Evolutionary conservation across 2,113 vertebrate species (phyloP), one percentile per base, ranked within the genome.

Genomic region (Spea bombifrons): DNA sequence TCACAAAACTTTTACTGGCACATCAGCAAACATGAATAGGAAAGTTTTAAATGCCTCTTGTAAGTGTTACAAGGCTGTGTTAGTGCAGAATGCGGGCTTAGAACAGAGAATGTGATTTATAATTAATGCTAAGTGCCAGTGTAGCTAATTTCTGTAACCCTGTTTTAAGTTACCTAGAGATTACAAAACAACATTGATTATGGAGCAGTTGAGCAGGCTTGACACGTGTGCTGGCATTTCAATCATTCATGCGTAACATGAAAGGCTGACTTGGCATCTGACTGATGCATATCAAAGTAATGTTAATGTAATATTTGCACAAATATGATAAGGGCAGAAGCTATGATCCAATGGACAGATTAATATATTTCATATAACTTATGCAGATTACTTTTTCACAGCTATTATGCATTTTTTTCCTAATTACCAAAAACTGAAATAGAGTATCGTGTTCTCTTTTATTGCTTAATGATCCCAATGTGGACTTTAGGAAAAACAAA

Each of bases 91-190:
- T 76, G 66, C 50, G 61, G 61, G 53, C 0, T 47, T 48, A 63
- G 66, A 47, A 49, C 66, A 70, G n/a, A 4, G 47, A 44, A 55
- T n/a, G 66, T 71, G 44, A 77, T 77, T 48, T 70, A 77, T 77
- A 77, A 77, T 77, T 77, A 44, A 77, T 77, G 75, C 2, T 77
- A 77, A 77, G 66, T 77, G 55, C 75, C 66, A 7, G 10, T 77
- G 67, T 46, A 61, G 75, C 53, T 71, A 69, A 77, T 70, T 77
- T 57, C 57, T 48, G 9, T 48, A 50, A 55, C 12, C 66, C 53
- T 77, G 52, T 53, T 71, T 77, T 70, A 49, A 48, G 57, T 63
- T 70, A 69, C 46, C 64, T 66, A n/a, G 74, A 57, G 64, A 67
- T 70, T 69, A 59, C 4, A 75, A 48, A 75, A 55, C 49, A 67